These are phyloP conservation scores for Odontophorus gujanensis DNA, from an alignment of 2,113 vertebrate genomes.

Conservation along the genomic window DNA sequence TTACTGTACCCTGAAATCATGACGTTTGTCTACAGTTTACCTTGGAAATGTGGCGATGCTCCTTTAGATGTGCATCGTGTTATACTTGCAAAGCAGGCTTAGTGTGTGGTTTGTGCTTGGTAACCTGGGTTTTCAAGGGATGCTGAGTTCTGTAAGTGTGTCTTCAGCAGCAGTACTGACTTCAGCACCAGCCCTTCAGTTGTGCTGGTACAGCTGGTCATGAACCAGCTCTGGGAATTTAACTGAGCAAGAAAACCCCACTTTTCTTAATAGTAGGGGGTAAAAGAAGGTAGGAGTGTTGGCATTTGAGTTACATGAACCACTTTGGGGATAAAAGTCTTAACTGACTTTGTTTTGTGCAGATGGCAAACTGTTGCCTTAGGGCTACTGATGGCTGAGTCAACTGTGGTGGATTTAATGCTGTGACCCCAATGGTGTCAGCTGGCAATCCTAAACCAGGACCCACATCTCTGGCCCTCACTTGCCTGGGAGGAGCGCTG, in stretches of 20 bases:
- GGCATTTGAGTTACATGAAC: not conserved
- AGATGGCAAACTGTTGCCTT: not conserved
- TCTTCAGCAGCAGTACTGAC: not conserved
- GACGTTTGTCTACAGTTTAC: not conserved
- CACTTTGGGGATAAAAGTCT: not conserved
- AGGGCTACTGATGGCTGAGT: not conserved
- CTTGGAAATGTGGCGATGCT: not conserved
- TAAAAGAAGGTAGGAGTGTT: not conserved
- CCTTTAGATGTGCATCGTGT: not conserved
- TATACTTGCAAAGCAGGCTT: not conserved
- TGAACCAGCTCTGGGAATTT: not conserved
- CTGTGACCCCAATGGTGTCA: not conserved
- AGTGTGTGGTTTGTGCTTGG: not conserved
- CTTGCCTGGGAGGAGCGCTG: not conserved
- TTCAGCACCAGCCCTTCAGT: not conserved
- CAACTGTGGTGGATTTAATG: not conserved
- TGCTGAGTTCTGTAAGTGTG: not conserved
- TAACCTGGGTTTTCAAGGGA: not conserved
- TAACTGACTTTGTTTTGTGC: not conserved
- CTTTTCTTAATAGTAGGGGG: not conserved
- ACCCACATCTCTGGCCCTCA: fast-evolving
- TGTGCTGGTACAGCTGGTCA: not conserved
- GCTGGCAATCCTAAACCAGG: not conserved
- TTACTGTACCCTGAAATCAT: not conserved
- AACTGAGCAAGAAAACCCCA: not conserved